Conservation (phyloP, 2,113 vertebrate genomes). For the Pristiophorus japonicus region DNA sequence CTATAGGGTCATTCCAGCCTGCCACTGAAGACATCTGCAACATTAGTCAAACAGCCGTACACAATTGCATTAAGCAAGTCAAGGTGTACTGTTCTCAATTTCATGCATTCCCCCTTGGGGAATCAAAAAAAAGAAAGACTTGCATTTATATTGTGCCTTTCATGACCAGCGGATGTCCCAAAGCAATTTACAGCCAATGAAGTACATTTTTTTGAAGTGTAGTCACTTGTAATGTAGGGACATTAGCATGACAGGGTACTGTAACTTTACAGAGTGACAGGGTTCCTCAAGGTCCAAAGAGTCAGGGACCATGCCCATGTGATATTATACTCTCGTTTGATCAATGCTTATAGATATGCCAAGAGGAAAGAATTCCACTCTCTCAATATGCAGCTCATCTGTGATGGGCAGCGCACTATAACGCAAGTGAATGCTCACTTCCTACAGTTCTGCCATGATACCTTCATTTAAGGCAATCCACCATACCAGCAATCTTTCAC, state of each 20-base stretch:
- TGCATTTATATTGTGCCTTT: too few relatives aligned
- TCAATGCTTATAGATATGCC: background rate
- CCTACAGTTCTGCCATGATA: background rate
- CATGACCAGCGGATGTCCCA: too few relatives aligned
- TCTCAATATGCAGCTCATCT: background rate
- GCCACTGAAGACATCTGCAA: background rate
- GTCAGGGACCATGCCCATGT: background rate
- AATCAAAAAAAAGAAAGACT: too few relatives aligned
- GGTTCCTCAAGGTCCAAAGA: background rate
- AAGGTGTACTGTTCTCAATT: background rate
- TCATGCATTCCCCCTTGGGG: background rate
- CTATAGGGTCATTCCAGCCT: background rate
- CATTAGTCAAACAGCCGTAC: conserved; percentile 7
- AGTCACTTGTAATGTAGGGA: too few relatives aligned
- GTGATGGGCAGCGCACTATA: background rate
- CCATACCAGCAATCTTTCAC: background rate
- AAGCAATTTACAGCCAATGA: too few relatives aligned
- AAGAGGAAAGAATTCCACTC: background rate
- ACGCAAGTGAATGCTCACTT: background rate
- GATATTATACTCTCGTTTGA: background rate
- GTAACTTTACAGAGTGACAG: background rate
- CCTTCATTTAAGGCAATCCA: background rate
- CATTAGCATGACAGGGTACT: background rate
- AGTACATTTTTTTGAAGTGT: too few relatives aligned
- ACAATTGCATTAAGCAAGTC: background rate